Conservation (phyloP, 2,797 vertebrate species). For the Malacoctenus gilli region DNA sequence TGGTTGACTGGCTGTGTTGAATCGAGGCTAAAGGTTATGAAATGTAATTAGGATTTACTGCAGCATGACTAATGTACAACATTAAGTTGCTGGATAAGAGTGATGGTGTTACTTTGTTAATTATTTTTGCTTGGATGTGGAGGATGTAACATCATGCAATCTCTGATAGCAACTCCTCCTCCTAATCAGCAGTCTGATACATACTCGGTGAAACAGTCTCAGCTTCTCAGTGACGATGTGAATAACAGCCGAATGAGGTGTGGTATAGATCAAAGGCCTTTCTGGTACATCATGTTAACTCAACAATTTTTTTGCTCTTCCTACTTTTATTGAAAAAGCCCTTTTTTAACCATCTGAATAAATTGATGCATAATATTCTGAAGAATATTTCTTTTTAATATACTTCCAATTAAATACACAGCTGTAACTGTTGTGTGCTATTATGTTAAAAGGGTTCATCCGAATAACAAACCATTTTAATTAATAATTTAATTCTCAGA, state of each 20-base stretch:
- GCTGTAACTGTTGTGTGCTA: too few species aligned
- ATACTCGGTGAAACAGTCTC: constrained; percentile 2
- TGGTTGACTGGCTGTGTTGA: constrained; percentile 26
- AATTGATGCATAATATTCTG: constrained; percentile 11
- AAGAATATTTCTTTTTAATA: too few species aligned
- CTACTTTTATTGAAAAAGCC: constrained; percentile 28
- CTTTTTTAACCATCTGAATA: constrained; percentile 4
- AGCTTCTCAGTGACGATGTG: constrained; percentile 10
- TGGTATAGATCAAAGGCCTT: constrained; percentile 23
- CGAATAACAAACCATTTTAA: too few species aligned
- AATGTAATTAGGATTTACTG: constrained; percentile 61
- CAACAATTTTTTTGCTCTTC: constrained; percentile 9
- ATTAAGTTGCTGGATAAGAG: constrained; percentile 48
- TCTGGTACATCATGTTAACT: constrained; percentile 42
- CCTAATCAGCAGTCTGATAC: constrained; percentile 38
- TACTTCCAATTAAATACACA: too few species aligned
- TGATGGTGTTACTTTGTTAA: constrained; percentile 45
- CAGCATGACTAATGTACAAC: constrained; percentile 63
- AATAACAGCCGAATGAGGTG: constrained; percentile 26
- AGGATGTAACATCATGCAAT: constrained; percentile 37
- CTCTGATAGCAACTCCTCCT: constrained; percentile 38
- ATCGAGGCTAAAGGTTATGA: constrained; percentile 54
- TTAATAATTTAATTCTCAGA: too few species aligned
- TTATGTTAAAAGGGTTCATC: too few species aligned
- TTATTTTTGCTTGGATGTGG: constrained; percentile 53